A percentile compares a stretch with the other conserved stretches of the same genome.
These are phyloP conservation scores for Drosophila sturtevanti DNA, from an alignment of 1,140 invertebrate species.

Conservation along the genomic window DNA sequence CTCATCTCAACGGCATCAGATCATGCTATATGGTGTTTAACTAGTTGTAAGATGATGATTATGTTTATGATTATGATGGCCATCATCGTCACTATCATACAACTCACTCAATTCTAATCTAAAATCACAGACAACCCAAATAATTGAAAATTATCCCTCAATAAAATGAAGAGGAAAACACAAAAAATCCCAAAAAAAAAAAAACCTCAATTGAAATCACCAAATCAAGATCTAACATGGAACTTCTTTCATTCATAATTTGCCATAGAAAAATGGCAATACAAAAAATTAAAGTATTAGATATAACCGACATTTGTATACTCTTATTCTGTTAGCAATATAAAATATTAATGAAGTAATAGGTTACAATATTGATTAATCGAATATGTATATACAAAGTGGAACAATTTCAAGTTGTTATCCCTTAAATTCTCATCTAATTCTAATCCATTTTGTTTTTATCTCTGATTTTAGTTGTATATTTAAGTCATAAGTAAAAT, in stretches of 20 bases:
- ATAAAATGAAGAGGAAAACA: neutral
- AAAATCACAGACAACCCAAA: neutral
- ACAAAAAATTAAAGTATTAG: no score
- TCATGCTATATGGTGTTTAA: conserved; percentile 39
- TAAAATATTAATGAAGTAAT: no score
- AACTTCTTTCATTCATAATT: neutral
- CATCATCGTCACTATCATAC: conserved; percentile 1
- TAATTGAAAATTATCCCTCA: conserved; percentile 4
- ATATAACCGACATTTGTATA: no score
- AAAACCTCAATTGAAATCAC: neutral
- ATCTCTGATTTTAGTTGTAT: no score
- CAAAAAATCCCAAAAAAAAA: neutral
- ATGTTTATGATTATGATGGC: conserved; percentile 21
- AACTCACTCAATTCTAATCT: conserved; percentile 18
- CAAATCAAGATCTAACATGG: neutral
- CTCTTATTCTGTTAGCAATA: no score
- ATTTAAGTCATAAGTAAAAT: no score
- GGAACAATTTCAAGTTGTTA: no score
- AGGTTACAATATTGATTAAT: no score
- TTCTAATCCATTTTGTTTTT: no score
- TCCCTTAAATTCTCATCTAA: no score
- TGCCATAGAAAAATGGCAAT: no score
- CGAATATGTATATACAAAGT: no score
- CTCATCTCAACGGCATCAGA: conserved; percentile 45
- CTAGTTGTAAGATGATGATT: conserved; percentile 41